phyloP scores from a whole-genome alignment of 2,113 vertebrate species.

The Coreoperca whiteheadi region DNA sequence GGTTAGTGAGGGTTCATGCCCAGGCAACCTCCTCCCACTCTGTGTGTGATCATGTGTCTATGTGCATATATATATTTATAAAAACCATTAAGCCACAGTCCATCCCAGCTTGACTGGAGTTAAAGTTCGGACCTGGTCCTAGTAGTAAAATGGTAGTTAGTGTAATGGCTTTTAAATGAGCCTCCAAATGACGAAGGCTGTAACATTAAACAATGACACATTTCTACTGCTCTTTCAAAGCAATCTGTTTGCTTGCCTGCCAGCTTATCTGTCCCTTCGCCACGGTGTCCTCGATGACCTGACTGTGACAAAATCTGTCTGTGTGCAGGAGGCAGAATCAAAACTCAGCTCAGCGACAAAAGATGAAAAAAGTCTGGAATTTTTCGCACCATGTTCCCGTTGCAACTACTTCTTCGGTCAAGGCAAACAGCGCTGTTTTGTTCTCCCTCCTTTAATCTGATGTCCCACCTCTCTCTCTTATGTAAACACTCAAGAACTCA shows the following conservation, averaged over 20 bases:
- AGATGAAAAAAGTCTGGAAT: conserved; percentile 14
- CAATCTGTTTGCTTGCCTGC: conserved; percentile 16
- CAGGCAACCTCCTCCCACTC: conserved; percentile 20
- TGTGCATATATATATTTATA: not conserved
- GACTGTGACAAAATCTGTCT: conserved; percentile 35
- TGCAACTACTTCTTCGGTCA: not conserved
- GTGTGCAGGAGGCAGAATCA: conserved; percentile 4
- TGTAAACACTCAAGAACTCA: conserved; percentile 35
- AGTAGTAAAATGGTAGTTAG: conserved; percentile 66
- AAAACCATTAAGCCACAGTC: conserved; percentile 39
- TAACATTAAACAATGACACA: conserved; percentile 55
- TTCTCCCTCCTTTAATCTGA: conserved; percentile 39
- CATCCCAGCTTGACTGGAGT: conserved; percentile 41
- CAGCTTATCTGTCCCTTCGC: conserved; percentile 10
- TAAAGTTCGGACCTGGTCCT: conserved; percentile 68
- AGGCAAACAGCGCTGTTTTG: conserved; percentile 28
- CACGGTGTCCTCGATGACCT: not conserved
- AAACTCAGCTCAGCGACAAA: not conserved
- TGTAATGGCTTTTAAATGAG: conserved; percentile 68
- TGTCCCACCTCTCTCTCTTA: conserved; percentile 17
- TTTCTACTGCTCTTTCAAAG: conserved; percentile 36
- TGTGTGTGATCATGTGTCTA: not conserved
- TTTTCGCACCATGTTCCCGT: not conserved
- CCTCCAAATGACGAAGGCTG: conserved; percentile 38
- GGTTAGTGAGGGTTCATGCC: conserved; percentile 39